Evolutionary conservation across 2,888 invertebrate genomes (phyloP).

Genomic region (Drosophila subsilvestris): DNA sequence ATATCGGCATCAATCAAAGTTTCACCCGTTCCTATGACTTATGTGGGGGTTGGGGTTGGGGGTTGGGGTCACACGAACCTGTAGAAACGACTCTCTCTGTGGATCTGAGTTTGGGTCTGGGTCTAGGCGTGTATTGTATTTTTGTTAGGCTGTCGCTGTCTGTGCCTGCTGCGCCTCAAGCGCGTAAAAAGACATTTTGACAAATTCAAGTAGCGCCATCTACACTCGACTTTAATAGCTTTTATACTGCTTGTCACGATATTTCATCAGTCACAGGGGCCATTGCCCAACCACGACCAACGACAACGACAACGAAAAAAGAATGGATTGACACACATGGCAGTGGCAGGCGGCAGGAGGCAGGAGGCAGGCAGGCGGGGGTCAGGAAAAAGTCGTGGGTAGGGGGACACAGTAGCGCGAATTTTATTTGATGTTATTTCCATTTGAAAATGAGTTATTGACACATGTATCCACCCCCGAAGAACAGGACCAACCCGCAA

Average conservation of each 20-base stretch:
- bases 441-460: slow-evolving; percentile 81
- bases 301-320: slow-evolving; percentile 27
- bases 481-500: slow-evolving; percentile 26
- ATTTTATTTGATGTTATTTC: slow-evolving; percentile 79
- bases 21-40: slow-evolving; percentile 72
- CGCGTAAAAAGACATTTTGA: slow-evolving; percentile 81
- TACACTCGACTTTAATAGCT: slow-evolving; percentile 80
- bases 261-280: slow-evolving; percentile 79
- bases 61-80: slow-evolving; percentile 12
- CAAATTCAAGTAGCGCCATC: slow-evolving; percentile 82
- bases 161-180: slow-evolving; percentile 58
- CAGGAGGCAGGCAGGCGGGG: slow-evolving; percentile 40
- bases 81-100: not conserved
- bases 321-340: slow-evolving; percentile 63
- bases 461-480: slow-evolving; percentile 70
- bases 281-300: slow-evolving; percentile 41
- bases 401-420: slow-evolving; percentile 64
- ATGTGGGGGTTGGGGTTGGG: slow-evolving; percentile 19
- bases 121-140: slow-evolving; percentile 42
- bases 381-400: slow-evolving; percentile 46
- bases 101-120: slow-evolving; percentile 6
- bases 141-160: slow-evolving; percentile 26
- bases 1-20: slow-evolving; percentile 82
- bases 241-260: slow-evolving; percentile 81
- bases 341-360: slow-evolving; percentile 36